Conservation (phyloP, 1,140 invertebrate species). For the Zophobas atratus region DNA sequence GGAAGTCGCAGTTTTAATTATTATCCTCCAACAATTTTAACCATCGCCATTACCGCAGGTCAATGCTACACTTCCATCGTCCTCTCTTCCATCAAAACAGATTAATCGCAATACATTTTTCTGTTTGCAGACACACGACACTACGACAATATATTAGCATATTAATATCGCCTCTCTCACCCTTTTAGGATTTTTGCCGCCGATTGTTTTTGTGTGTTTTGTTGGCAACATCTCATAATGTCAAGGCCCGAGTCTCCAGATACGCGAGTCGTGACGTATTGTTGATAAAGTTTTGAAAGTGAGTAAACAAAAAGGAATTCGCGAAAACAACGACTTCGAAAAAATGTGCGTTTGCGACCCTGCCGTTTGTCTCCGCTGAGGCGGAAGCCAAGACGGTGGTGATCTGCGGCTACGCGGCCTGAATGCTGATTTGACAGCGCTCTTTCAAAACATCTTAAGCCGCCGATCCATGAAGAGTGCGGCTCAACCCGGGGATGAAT, state of each 20-base stretch:
- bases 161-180: not conserved
- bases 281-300: constrained; percentile 37
- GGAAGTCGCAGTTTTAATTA: too few relatives aligned
- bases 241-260: constrained; percentile 5
- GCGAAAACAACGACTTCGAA: constrained; percentile 23
- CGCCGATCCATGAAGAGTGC: constrained; percentile 35
- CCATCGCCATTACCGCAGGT: too few relatives aligned
- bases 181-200: constrained; percentile 24
- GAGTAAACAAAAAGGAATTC: constrained; percentile 30
- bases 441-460: constrained; percentile 41
- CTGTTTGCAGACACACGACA: too few relatives aligned
- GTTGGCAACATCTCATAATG: constrained; percentile 28
- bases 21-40: too few relatives aligned
- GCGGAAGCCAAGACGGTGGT: constrained; percentile 34
- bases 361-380: constrained; percentile 30
- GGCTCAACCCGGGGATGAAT: constrained; percentile 37
- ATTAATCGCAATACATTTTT: too few relatives aligned
- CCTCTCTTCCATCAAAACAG: too few relatives aligned
- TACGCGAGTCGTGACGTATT: constrained; percentile 12
- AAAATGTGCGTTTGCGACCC: not conserved
- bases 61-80: too few relatives aligned
- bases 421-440: constrained; percentile 39
- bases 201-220: constrained; percentile 20
- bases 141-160: too few relatives aligned
- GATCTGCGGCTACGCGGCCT: constrained; percentile 29